These are phyloP conservation scores for Schlechtendalia chinensis DNA, from an alignment of 1,140 invertebrate genomes.

Conservation along the genomic window DNA sequence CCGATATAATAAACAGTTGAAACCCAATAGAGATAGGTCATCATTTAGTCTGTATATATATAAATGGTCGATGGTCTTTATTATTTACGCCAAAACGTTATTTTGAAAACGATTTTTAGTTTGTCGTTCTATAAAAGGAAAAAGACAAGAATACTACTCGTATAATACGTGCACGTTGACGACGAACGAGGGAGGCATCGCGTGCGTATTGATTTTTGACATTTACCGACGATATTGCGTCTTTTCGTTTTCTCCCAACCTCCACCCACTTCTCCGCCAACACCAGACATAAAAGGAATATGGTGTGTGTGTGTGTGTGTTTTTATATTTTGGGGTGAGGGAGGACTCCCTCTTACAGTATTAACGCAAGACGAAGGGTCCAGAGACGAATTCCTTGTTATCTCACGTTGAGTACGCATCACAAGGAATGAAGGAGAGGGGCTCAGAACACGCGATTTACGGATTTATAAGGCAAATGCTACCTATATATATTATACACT, in stretches of 20 bases:
- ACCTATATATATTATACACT: neutral
- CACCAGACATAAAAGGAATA: neutral
- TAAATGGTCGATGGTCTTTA: neutral
- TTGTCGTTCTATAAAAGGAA: too few species aligned
- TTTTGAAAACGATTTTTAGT: neutral
- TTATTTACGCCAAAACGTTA: neutral
- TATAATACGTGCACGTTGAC: too few species aligned
- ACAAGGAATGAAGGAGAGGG: neutral
- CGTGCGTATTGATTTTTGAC: slow-evolving; percentile 37
- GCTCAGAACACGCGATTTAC: neutral
- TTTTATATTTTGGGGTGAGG: neutral
- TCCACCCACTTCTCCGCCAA: neutral
- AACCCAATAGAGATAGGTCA: too few species aligned
- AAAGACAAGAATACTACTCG: neutral
- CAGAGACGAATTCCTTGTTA: neutral
- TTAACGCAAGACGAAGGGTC: neutral
- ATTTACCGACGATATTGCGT: slow-evolving; percentile 31
- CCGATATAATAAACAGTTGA: too few species aligned
- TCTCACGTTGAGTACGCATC: slow-evolving; percentile 28
- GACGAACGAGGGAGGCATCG: neutral
- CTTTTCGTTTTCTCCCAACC: neutral
- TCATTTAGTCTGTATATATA: too few species aligned
- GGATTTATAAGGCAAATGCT: neutral
- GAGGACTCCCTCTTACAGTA: neutral
- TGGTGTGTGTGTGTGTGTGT: neutral